Percentiles rank a stretch among this genome's conserved stretches.
These are phyloP conservation scores for Dasysyrphus albostriatus DNA, from an alignment of 2,888 invertebrate species.

Conservation along the genomic window DNA sequence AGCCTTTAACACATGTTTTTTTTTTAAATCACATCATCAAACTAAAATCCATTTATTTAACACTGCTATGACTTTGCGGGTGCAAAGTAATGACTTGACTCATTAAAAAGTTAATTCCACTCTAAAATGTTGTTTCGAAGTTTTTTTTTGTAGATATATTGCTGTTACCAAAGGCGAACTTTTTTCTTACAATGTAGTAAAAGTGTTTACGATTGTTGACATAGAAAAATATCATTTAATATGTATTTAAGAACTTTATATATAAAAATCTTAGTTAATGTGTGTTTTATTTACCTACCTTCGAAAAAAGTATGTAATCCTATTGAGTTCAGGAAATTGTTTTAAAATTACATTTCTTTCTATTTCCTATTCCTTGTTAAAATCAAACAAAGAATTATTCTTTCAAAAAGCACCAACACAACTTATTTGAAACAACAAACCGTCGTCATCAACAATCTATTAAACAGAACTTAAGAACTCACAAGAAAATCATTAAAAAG, in stretches of 20 bases:
- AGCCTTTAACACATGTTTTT: not conserved
- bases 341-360: not conserved
- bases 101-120: not conserved
- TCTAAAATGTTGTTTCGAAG: not conserved
- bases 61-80: not conserved
- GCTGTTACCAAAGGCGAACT: not conserved
- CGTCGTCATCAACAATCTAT: slow-evolving; percentile 3
- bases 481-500: not conserved
- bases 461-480: slow-evolving; percentile 15
- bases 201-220: not conserved
- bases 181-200: not conserved
- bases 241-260: no score
- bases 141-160: not conserved
- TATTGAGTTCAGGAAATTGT: slow-evolving; percentile 1
- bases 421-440: not conserved
- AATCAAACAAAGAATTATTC: not conserved
- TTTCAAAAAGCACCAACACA: not conserved
- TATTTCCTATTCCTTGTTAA: not conserved
- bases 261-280: no score
- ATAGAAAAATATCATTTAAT: not conserved
- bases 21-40: not conserved
- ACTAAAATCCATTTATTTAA: not conserved
- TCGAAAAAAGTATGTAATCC: slow-evolving; percentile 31
- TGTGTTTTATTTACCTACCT: slow-evolving; percentile 28
- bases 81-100: slow-evolving; percentile 3